phyloP scores from a whole-genome alignment of 2,888 invertebrate species.

The Serripes groenlandicus region DNA sequence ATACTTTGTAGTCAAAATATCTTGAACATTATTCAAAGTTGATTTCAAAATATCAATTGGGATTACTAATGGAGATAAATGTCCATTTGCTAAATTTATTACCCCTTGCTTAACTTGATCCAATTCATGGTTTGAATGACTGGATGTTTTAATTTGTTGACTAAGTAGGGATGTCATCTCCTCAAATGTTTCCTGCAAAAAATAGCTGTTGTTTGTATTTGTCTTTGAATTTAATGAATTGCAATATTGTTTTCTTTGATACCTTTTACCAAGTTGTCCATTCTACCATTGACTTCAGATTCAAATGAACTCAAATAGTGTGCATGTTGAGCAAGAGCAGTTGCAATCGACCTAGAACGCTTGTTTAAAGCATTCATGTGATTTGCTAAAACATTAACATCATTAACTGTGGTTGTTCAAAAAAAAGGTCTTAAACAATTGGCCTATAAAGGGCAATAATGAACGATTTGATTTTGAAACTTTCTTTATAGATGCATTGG shows the following conservation, averaged over 20 bases:
- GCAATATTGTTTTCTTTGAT: slow-evolving; percentile 5
- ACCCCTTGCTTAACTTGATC: slow-evolving; percentile 28
- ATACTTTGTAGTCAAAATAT: slow-evolving; percentile 20
- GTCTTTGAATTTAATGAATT: background rate
- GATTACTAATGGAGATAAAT: slow-evolving; percentile 29
- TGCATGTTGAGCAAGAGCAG: slow-evolving; percentile 27
- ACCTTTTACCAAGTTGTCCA: slow-evolving; percentile 22
- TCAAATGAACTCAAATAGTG: slow-evolving; percentile 19
- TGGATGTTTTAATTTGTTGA: slow-evolving; percentile 9
- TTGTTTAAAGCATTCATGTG: slow-evolving; percentile 36
- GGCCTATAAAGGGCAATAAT: slow-evolving; percentile 53
- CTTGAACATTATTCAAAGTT: slow-evolving; percentile 22
- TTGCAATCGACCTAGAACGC: slow-evolving; percentile 19
- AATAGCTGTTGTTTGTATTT: background rate
- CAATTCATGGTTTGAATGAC: slow-evolving; percentile 23
- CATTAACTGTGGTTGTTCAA: slow-evolving; percentile 60
- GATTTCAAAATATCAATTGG: slow-evolving; percentile 3
- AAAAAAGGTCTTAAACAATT: slow-evolving; percentile 52
- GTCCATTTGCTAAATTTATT: slow-evolving; percentile 28
- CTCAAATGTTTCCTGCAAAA: slow-evolving; percentile 12
- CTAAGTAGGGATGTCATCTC: slow-evolving; percentile 3
- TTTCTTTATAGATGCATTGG: background rate
- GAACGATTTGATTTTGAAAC: slow-evolving; percentile 20
- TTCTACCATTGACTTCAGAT: background rate
- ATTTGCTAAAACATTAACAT: slow-evolving; percentile 42